Evolutionary conservation across 1,140 invertebrate genomes (phyloP).

Genomic region (Drosophila sechellia): DNA sequence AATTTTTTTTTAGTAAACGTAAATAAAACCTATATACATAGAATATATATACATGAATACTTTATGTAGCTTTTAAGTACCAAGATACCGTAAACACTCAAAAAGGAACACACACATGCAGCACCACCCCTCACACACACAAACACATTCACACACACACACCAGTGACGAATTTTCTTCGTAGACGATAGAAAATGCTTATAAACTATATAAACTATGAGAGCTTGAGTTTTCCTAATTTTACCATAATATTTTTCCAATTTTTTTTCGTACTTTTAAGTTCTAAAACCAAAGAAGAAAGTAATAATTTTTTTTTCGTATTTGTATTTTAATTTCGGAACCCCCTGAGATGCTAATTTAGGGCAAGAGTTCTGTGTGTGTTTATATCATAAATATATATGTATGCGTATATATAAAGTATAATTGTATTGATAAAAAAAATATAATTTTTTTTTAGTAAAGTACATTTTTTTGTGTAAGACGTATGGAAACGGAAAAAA

Average conservation of each 20-base stretch:
- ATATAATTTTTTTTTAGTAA: slow-evolving; percentile 42
- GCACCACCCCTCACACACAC: slow-evolving; percentile 24
- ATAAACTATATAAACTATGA: slow-evolving; percentile 15
- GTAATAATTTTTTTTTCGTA: slow-evolving; percentile 57
- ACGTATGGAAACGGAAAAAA: background rate
- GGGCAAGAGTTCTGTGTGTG: slow-evolving; percentile 41
- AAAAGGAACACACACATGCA: slow-evolving; percentile 27
- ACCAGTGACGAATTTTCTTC: slow-evolving; percentile 30
- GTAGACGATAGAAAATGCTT: slow-evolving; percentile 31
- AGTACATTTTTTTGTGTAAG: slow-evolving; percentile 39
- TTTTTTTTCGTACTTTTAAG: slow-evolving; percentile 68
- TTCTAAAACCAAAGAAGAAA: slow-evolving; percentile 79
- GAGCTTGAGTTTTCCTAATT: slow-evolving; percentile 32
- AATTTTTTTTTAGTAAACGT: slow-evolving; percentile 75
- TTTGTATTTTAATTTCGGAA: slow-evolving; percentile 30
- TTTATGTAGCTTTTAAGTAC: slow-evolving; percentile 77
- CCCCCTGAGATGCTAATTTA: slow-evolving; percentile 40
- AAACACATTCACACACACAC: slow-evolving; percentile 1
- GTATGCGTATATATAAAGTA: slow-evolving; percentile 10
- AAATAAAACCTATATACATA: slow-evolving; percentile 60
- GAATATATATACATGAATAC: slow-evolving; percentile 58
- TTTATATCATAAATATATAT: slow-evolving; percentile 40
- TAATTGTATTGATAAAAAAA: slow-evolving; percentile 26
- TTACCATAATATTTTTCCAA: slow-evolving; percentile 26
- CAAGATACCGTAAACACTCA: slow-evolving; percentile 57